Conservation (phyloP, 2,113 vertebrate genomes). For the Pituophis catenifer region DNA sequence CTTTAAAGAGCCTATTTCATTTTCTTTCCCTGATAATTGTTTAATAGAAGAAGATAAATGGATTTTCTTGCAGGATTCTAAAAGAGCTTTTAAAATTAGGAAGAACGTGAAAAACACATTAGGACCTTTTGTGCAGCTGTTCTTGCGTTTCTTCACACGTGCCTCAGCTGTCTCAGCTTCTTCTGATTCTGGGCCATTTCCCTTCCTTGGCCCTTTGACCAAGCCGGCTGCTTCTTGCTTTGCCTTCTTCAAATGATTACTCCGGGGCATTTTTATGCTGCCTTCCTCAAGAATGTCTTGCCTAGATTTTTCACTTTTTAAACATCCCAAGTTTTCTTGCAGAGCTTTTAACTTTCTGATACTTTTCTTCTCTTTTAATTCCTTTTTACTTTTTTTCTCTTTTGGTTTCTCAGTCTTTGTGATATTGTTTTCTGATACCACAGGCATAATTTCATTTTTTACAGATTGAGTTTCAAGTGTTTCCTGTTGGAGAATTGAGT, state of each 20-base stretch:
- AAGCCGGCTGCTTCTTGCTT: not conserved
- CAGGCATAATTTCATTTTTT: constrained; percentile 2
- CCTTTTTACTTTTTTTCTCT: constrained; percentile 80
- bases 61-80: not conserved
- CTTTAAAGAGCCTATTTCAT: not conserved
- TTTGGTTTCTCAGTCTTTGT: constrained; percentile 35
- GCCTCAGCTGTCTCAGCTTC: not conserved
- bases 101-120: not conserved
- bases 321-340: constrained; percentile 20
- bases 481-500: not conserved
- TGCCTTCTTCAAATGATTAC: constrained; percentile 48
- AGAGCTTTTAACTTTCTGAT: constrained; percentile 64
- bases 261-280: not conserved
- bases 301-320: constrained; percentile 66
- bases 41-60: not conserved
- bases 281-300: constrained; percentile 16
- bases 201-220: not conserved
- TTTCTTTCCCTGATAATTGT: not conserved
- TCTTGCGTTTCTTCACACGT: constrained; percentile 61
- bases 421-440: constrained; percentile 23
- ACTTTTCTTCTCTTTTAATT: constrained; percentile 81
- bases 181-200: constrained; percentile 9
- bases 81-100: not conserved
- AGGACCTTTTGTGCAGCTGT: constrained; percentile 62
- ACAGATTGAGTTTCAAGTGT: not conserved